Evolutionary conservation across 2,113 vertebrate genomes (phyloP), one percentile per base, ranked within the genome.

Genomic region (Chionodraco myersi): DNA sequence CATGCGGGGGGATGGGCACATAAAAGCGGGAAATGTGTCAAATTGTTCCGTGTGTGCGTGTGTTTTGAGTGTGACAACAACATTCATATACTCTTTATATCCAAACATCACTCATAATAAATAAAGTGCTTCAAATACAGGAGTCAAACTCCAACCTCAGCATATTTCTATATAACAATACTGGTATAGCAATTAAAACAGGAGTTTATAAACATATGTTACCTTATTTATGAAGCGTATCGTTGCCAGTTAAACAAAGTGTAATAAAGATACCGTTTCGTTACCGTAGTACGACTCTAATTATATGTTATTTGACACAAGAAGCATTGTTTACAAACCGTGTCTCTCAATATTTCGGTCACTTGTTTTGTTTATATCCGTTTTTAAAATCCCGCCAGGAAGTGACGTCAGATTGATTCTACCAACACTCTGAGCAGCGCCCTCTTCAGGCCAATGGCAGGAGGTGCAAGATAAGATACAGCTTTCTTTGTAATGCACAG

Each of bases 381-480:
- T 36, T 6, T 59, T 60, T 5, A 6, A 76, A 75, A 86, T 7
- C 83, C 86, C 89, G 91, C 91, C 89, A 74, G 89, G 86, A 92
- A 73, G 71, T 85, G 80, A 84, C 84, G 62, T 44, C 15, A 53
- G 1, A 11, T 0, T 2, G 10, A 0, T 10, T 2, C 1, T 52
- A 7, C 13, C 2, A 1, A 0, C 9, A 14, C 2, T 6, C 2
- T 0, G 0, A 26, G 10, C 52, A 62, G 69, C 72, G 60, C 60
- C 68, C 4, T 34, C 61, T 77, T 11, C 14, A 18, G 84, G 72
- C 10, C 6, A 1, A 23, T n/a, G 49, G 54, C 0, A 0, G 18
- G 57, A 56, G n/a, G 12, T 41, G 36, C 36, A 41, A 41, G 36
- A 41, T 36, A 36, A 5, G 6, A 36, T 36, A 36, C 36, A 36